Evolutionary conservation across 1,140 invertebrate genomes (phyloP).

Genomic region (Lepidostoma basale): DNA sequence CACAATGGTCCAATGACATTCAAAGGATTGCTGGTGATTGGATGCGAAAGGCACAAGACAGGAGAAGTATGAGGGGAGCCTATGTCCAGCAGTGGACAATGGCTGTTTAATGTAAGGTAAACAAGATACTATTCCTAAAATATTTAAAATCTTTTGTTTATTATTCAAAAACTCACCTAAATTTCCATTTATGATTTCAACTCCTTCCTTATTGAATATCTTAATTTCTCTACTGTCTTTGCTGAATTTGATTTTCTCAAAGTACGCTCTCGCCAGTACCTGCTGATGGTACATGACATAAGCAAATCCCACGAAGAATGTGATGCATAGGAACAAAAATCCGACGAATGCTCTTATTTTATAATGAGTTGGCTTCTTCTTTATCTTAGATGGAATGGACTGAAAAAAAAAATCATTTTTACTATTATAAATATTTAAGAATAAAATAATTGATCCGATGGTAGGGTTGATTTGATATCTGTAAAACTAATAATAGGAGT

Average conservation of each 20-base stretch:
- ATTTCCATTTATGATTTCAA: constrained; percentile 73
- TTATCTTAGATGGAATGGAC: constrained; percentile 63
- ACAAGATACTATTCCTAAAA: constrained; percentile 1
- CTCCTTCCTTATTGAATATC: constrained; percentile 72
- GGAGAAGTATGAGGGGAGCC: no score
- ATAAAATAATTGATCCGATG: no score
- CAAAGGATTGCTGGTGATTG: no score
- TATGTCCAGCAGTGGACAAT: no score
- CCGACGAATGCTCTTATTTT: constrained; percentile 81
- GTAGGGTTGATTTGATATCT: no score
- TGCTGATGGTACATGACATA: constrained; percentile 84
- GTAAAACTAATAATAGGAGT: no score
- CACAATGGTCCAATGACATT: no score
- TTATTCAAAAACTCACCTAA: constrained; percentile 63
- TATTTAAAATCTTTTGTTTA: neutral
- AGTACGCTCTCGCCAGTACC: constrained; percentile 79
- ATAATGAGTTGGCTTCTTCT: constrained; percentile 70
- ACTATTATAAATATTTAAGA: no score
- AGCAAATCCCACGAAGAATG: constrained; percentile 81
- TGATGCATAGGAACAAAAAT: constrained; percentile 78
- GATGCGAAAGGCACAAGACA: no score
- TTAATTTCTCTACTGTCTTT: constrained; percentile 76
- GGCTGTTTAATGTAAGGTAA: no score
- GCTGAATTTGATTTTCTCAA: constrained; percentile 83
- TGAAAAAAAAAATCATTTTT: constrained; percentile 47